Conservation (phyloP, 2,113 vertebrate species). For the Paraplagusia blochii region DNA sequence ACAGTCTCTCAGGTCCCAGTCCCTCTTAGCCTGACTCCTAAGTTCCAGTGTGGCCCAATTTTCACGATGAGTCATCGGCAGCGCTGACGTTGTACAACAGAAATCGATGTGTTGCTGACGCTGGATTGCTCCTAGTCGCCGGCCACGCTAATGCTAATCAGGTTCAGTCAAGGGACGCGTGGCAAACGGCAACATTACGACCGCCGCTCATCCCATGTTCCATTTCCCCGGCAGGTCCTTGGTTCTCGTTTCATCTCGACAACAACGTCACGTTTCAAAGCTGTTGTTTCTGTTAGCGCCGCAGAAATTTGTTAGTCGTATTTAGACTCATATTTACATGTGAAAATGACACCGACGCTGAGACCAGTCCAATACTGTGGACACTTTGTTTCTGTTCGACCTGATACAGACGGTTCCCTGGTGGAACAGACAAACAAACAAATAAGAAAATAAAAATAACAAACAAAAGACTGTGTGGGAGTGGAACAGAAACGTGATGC, state of each 20-base stretch:
- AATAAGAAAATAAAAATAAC: too few relatives aligned
- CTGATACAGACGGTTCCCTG: too few relatives aligned
- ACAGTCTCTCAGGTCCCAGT: constrained; percentile 20
- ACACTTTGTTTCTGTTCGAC: too few relatives aligned
- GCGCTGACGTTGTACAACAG: constrained; percentile 15
- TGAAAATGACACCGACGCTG: not conserved
- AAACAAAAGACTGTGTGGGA: too few relatives aligned
- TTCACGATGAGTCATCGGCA: constrained; percentile 21
- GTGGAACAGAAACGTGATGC: too few relatives aligned
- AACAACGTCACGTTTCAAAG: constrained; percentile 4
- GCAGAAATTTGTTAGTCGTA: not conserved
- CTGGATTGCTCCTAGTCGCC: constrained; percentile 20
- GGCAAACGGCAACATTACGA: constrained; percentile 7
- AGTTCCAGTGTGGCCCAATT: constrained; percentile 7
- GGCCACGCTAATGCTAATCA: constrained; percentile 39
- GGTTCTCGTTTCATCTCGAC: constrained; percentile 7
- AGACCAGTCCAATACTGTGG: too few relatives aligned
- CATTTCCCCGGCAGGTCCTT: constrained; percentile 1
- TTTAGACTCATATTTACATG: not conserved
- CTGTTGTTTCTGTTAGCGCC: constrained; percentile 4
- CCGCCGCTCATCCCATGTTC: constrained; percentile 20
- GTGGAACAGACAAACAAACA: too few relatives aligned
- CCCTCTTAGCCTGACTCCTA: too few relatives aligned
- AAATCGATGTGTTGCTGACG: constrained; percentile 15
- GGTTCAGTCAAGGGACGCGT: constrained; percentile 14